Percentiles rank a stretch among this genome's conserved stretches.
Evolutionary conservation across 1,140 invertebrate species (phyloP).

Genomic region (Brachystomella parvula): DNA sequence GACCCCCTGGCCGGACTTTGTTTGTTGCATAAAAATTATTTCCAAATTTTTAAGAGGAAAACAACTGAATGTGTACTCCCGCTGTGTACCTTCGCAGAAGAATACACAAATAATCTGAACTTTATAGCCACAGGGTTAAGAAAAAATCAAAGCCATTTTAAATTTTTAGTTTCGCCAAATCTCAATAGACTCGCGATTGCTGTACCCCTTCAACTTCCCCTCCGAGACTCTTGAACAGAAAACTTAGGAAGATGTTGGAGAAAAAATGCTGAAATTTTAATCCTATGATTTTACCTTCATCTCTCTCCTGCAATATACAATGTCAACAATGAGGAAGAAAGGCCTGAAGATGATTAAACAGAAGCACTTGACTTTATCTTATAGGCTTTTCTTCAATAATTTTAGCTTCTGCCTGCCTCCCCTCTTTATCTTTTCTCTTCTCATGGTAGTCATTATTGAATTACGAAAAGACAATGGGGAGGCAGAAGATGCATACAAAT

Average conservation of each 20-base stretch:
- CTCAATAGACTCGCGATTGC: too few relatives aligned
- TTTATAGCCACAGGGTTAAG: too few relatives aligned
- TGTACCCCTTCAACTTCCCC: neutral
- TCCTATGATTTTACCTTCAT: neutral
- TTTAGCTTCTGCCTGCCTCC: neutral
- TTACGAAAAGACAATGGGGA: conserved; percentile 35
- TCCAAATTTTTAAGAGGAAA: too few relatives aligned
- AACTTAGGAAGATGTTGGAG: neutral
- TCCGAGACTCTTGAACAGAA: neutral
- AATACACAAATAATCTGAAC: too few relatives aligned
- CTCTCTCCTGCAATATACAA: neutral
- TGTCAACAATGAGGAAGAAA: neutral
- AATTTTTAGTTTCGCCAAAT: too few relatives aligned
- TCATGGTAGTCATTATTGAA: conserved; percentile 35
- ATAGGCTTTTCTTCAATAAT: conserved; percentile 3
- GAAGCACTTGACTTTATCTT: neutral
- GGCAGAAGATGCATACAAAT: conserved; percentile 36
- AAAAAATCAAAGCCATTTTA: too few relatives aligned
- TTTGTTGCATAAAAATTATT: too few relatives aligned
- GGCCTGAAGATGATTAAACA: neutral
- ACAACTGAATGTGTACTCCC: too few relatives aligned
- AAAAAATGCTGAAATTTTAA: neutral
- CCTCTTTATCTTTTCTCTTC: neutral
- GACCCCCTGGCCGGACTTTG: too few relatives aligned
- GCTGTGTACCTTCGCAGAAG: too few relatives aligned